phyloP scores from a whole-genome alignment of 37 sponge, comb jelly and placozoan genomes.

The Eunapius fragilis region DNA sequence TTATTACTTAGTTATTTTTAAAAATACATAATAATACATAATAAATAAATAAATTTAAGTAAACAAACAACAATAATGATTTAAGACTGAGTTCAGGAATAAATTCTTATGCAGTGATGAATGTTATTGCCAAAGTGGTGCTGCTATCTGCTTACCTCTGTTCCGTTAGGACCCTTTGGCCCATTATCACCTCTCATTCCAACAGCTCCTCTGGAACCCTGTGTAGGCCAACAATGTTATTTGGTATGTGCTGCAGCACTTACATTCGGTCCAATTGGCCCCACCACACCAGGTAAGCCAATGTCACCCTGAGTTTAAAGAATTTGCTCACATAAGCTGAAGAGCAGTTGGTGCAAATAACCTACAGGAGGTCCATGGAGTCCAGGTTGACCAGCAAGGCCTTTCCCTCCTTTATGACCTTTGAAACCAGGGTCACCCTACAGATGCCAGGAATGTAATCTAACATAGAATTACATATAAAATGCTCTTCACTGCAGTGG shows the following conservation, averaged over 20 bases:
- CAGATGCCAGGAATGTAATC: background rate
- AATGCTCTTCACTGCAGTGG: too few species aligned
- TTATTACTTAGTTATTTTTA: too few species aligned
- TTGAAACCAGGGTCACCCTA: background rate
- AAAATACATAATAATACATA: too few species aligned
- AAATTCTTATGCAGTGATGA: too few species aligned
- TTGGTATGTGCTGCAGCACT: background rate
- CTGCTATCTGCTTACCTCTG: background rate
- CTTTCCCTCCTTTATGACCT: background rate
- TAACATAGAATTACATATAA: too few species aligned
- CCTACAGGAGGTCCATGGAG: background rate
- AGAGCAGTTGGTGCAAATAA: background rate
- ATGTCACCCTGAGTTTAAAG: background rate
- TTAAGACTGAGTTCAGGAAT: too few species aligned
- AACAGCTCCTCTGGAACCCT: background rate
- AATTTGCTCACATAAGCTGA: too few species aligned
- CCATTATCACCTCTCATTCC: background rate
- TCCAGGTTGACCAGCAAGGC: background rate
- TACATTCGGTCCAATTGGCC: background rate
- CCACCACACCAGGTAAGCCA: background rate
- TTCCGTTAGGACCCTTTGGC: background rate
- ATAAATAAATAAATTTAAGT: too few species aligned
- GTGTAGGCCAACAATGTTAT: background rate
- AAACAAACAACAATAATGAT: too few species aligned
- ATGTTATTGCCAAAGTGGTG: too few species aligned